phyloP scores from a whole-genome alignment of 2,797 vertebrate genomes.

The Pangasius macronema region DNA sequence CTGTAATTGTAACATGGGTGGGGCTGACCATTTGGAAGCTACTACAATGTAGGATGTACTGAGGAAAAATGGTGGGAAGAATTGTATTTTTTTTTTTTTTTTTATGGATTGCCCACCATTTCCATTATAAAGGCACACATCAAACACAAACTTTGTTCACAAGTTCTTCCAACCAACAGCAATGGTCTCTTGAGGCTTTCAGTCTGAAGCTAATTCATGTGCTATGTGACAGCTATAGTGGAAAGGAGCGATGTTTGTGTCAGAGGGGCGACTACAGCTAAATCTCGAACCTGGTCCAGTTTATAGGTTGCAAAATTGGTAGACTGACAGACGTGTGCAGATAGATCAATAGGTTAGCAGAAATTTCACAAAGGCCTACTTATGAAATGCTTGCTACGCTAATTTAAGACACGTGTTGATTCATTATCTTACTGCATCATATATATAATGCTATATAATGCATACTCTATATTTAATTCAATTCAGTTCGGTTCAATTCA shows the following conservation, averaged over 20 bases:
- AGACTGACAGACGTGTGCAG: background rate
- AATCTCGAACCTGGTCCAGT: background rate
- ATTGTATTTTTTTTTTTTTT: background rate
- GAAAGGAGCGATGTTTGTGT: background rate
- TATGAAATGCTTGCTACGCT: background rate
- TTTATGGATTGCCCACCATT: background rate
- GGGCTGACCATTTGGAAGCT: background rate
- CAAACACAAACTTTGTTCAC: background rate
- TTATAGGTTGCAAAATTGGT: background rate
- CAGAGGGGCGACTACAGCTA: background rate
- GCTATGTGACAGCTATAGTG: background rate
- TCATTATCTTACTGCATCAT: background rate
- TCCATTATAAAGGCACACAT: constrained; percentile 15
- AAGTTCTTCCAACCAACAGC: background rate
- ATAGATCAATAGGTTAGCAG: background rate
- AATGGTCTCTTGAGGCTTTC: background rate
- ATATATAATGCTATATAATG: background rate
- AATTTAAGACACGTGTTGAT: background rate
- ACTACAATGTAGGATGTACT: background rate
- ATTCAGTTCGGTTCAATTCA: background rate
- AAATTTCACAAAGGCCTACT: background rate
- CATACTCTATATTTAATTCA: background rate
- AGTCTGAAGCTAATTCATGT: background rate
- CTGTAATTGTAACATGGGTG: constrained; percentile 12
- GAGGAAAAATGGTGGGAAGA: background rate